Base-by-base conservation (phyloP, 2,797 vertebrate species). In the Pipistrellus pipistrellus region DNA sequence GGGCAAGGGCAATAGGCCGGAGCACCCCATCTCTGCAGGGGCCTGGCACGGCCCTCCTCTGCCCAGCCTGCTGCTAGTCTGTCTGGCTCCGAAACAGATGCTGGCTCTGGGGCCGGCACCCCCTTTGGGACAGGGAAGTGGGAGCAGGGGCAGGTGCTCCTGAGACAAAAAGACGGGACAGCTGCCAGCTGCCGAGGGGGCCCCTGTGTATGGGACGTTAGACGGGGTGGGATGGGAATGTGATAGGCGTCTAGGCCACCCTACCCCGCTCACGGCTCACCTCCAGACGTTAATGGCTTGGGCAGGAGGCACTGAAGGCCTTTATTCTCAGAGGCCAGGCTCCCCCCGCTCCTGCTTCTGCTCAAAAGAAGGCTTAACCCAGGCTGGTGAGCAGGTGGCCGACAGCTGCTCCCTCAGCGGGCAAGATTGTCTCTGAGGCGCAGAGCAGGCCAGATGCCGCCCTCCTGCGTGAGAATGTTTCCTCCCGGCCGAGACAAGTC, bases 351-450 rank as follows among this genome's bases (percentile, higher is more conserved):
- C 11, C 13, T 9, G 9, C 53, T 84, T 69, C 55, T 81, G 87
- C 62, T 96, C 89, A 89, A 84, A 96, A 77, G 73, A 62, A 35
- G 75, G n/a, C 14, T 94, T 68, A 95, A 78, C 71, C 41, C 90
- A 78, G 85, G 46, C 96, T 93, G 82, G 72, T 27, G 89, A 94
- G 94, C 97, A 96, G 95, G 90, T 96, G 95, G 85, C 81, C 20
- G 2, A 64, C 93, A 96, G 95, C 93, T 93, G 96, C 75, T 96
- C 75, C 90, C 88, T 91, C 35, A 4, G 89, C 72, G 72, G 27
- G 81, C 5, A 21, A 83, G 73, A 32, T 57, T 72, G 82, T 96
- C 89, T 94, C 81, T 0, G 20, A 9, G 30, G 59, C 94, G 76
- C 81, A 78, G 62, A 94, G 72, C 57, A 38, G 75, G 35, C 46